Base-by-base conservation (phyloP, 2,113 vertebrate genomes). In the Notarius quadriscutis region DNA sequence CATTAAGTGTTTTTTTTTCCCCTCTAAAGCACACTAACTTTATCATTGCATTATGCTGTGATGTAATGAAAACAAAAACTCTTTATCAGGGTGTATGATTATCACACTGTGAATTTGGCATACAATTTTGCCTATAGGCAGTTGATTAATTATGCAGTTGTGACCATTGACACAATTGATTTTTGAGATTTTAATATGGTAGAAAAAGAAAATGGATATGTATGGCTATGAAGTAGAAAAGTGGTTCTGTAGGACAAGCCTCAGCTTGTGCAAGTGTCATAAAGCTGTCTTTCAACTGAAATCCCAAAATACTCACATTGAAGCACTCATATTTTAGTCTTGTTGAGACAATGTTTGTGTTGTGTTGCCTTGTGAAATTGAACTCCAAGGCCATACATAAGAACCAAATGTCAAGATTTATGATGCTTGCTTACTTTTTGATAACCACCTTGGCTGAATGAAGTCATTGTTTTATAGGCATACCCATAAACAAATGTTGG, bases 401-500 rank as follows among this genome's bases (percentile, higher is more conserved):
- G 2, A 57, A 50, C 41, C 18, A 51, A 81, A 20, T 77, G 58
- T 12, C 2, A n/a, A 53, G 57, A 87, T 84, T 84, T 87, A 63
- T 65, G 57, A 51, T 67, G 15, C 53, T 82, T 69, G 12, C 30
- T 81, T 51, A 53, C 65, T 80, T 69, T 71, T 25, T 30, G 50
- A 80, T 86, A 86, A 58, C 50, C 51, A 27, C 50, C 17, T 62
- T 50, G 62, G 30, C 27, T 12, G 30, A 84, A 20, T 41, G 1
- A 63, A 58, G 7, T n/a, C 50, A 71, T 34, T 63, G 75, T 65
- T 69, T 77, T 41, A 41, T 41, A 41, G 41, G 41, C 53, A n/a
- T 67, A 74, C 58, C n/a, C 2, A 60, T 57, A 85, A 62, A 72
- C 55, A 72, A 50, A 90, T 77, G 63, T 60, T 57, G 48, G 83